These are phyloP conservation scores for Chironomus riparius DNA, from an alignment of 2,888 invertebrate genomes.

Conservation along the genomic window DNA sequence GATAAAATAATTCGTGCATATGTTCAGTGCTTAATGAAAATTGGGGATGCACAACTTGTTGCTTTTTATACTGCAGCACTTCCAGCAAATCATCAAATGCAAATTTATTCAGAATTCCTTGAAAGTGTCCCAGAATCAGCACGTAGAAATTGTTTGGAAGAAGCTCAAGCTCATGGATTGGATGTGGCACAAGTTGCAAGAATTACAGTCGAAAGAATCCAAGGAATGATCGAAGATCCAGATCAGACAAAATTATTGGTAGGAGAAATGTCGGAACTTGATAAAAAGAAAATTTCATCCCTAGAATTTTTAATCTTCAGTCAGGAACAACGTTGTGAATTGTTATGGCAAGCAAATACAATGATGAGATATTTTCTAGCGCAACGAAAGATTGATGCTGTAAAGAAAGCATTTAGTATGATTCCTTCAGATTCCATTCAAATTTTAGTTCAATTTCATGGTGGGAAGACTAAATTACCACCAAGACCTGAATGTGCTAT, in stretches of 20 bases:
- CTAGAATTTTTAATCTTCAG: constrained; percentile 83
- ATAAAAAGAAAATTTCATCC: constrained; percentile 63
- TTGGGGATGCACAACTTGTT: constrained; percentile 66
- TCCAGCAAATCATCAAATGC: constrained; percentile 51
- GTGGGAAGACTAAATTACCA: constrained; percentile 43
- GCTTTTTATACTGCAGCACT: constrained; percentile 79
- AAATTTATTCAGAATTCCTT: constrained; percentile 61
- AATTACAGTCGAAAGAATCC: constrained; percentile 71
- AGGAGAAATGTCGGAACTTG: constrained; percentile 55
- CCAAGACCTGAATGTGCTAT: constrained; percentile 47
- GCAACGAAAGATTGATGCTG: constrained; percentile 72
- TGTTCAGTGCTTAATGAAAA: constrained; percentile 60
- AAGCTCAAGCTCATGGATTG: constrained; percentile 63
- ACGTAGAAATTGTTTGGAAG: constrained; percentile 56
- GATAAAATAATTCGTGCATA: constrained; percentile 68
- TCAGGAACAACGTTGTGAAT: constrained; percentile 66
- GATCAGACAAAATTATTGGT: constrained; percentile 31
- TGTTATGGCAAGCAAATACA: constrained; percentile 79
- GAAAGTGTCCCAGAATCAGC: constrained; percentile 55
- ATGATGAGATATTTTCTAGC: constrained; percentile 78
- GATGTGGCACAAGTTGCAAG: constrained; percentile 79
- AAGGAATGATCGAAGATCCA: constrained; percentile 41
- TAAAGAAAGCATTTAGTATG: constrained; percentile 64
- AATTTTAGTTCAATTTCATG: constrained; percentile 44
- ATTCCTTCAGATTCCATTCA: constrained; percentile 58